Conservation (phyloP, 2,888 invertebrate genomes). For the Panorpa germanica region DNA sequence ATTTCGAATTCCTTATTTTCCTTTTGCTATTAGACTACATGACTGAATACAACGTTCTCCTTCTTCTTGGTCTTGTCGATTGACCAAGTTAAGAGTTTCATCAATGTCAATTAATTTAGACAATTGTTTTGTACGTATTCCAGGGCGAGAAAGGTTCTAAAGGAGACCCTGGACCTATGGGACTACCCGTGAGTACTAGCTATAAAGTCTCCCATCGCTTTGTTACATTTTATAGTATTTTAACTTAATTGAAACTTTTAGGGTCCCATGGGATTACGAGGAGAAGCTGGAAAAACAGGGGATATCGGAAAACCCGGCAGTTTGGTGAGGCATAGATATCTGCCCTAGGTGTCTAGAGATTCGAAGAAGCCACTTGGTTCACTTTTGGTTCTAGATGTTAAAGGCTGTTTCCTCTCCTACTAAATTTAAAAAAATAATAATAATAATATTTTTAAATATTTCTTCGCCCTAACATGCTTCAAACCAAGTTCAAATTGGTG, state of each 20-base stretch:
- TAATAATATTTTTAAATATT: too few species aligned
- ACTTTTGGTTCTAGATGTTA: too few species aligned
- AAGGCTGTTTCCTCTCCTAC: too few species aligned
- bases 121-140: conserved; percentile 15
- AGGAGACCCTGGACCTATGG: conserved; percentile 88
- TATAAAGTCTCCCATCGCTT: conserved; percentile 7
- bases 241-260: conserved; percentile 26
- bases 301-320: conserved; percentile 57
- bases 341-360: too few species aligned
- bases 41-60: too few species aligned
- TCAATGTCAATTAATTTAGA: conserved; percentile 14
- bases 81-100: conserved; percentile 24
- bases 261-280: conserved; percentile 70
- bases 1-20: conserved; percentile 9
- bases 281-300: conserved; percentile 50
- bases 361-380: too few species aligned
- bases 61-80: conserved; percentile 20
- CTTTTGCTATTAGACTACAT: conserved; percentile 8
- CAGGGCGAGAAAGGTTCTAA: conserved; percentile 67
- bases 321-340: conserved; percentile 62
- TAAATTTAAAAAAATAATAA: too few species aligned
- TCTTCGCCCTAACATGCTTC: too few species aligned
- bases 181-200: conserved; percentile 65
- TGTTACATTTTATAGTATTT: conserved; percentile 8
- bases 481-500: too few species aligned